Base-by-base conservation (phyloP, 2,113 vertebrate species). In the Nannobrachium achirus region DNA sequence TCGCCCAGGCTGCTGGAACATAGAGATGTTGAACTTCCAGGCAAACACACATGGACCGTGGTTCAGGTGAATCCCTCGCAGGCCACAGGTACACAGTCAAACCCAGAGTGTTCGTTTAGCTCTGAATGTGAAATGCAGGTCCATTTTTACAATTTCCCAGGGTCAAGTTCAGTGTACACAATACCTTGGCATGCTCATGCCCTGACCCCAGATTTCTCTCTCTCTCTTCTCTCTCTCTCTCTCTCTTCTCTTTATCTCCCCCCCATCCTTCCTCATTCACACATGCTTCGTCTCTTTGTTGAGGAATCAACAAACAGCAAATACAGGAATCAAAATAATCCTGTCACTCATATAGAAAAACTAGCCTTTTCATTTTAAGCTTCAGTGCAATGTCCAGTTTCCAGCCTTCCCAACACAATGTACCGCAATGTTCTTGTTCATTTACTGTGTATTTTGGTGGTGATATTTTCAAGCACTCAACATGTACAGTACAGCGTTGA, bases 311-410 rank as follows among this genome's bases (percentile, higher is more conserved):
- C 15, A 52, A 76, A 79, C 13, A 25, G 42, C 56, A 50, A 19
- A 66, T 67, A 14, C n/a, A 42, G 82, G 81, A 90, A 92, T 93
- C 91, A 91, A 94, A 95, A 96, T 93, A 89, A 94, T 94, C 90
- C 93, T 94, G 93, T 95, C 94, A 94, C 81, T 93, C 93, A 94
- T 83, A 71, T 63, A 42, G 44, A 10, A 46, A n/a, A n/a, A n/a
- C n/a, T n/a, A n/a, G n/a, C 4, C 4, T 93, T 94, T 93, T 95
- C 92, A 94, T 95, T 94, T 93, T 90, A 91, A 66, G 87, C 90
- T 91, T 91, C 89, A 90, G 92, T 40, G 25, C 53, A 49, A 56
- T 42, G 40, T 58, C 16, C 56, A 57, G 6, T 61, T 7, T 44
- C 49, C 64, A 75, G 44, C 63, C 45, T 49, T 68, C 38, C 3